phyloP scores from a whole-genome alignment of 2,113 vertebrate genomes.

The Chrysochloris asiatica region DNA sequence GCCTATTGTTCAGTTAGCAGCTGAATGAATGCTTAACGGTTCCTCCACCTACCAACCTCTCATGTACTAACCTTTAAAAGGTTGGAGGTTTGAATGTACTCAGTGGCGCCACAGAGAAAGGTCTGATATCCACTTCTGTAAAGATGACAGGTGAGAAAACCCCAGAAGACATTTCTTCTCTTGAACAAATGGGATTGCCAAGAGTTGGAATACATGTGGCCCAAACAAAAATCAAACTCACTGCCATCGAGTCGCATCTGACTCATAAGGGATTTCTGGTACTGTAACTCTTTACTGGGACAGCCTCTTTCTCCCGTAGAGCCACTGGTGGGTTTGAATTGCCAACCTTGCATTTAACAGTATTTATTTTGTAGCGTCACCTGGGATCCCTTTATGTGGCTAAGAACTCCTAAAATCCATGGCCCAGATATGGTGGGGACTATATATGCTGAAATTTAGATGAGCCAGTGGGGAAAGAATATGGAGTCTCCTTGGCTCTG shows the following conservation, averaged over 20 bases:
- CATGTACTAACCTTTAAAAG: not conserved
- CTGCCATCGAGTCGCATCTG: no score
- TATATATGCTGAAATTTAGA: not conserved
- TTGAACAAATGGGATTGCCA: not conserved
- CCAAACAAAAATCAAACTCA: no score
- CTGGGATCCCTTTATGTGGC: no score
- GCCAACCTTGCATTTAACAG: no score
- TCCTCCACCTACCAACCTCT: not conserved
- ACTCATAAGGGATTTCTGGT: no score
- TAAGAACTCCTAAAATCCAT: not conserved
- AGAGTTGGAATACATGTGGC: no score
- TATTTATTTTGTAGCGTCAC: no score
- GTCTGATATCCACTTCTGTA: not conserved
- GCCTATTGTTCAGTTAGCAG: not conserved
- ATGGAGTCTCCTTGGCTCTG: not conserved
- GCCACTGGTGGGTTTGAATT: no score
- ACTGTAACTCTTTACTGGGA: no score
- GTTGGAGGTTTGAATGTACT: not conserved
- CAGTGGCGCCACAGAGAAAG: not conserved
- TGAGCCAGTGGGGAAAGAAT: not conserved
- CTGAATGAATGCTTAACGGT: not conserved
- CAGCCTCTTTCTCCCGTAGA: no score
- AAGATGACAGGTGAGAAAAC: not conserved
- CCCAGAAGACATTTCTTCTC: not conserved
- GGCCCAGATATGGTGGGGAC: not conserved